Evolutionary conservation across 2,113 vertebrate genomes (phyloP).

Genomic region (Alexandromys fortis): DNA sequence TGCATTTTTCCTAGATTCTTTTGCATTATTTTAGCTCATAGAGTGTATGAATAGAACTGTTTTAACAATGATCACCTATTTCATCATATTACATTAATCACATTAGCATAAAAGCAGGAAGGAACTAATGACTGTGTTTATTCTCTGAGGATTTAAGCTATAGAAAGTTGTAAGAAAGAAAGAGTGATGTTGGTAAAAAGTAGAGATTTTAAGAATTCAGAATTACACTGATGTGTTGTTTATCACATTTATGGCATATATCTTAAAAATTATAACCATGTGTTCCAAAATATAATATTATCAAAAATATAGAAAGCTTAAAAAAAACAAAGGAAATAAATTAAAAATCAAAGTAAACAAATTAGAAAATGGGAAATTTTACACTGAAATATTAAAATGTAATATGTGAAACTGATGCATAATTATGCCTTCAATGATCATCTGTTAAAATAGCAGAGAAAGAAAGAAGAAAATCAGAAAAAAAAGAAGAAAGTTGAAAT

Average conservation of each 20-base stretch:
- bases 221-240: background rate
- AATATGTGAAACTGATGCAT: background rate
- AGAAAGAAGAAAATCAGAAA: background rate
- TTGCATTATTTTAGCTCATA: background rate
- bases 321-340: too few relatives aligned
- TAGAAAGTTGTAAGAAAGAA: background rate
- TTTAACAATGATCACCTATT: background rate
- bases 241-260: background rate
- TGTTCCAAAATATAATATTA: background rate
- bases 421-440: background rate
- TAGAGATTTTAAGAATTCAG: background rate
- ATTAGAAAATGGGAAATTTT: background rate
- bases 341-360: conserved; percentile 4
- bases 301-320: background rate
- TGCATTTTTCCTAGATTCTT: background rate
- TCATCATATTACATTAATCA: background rate
- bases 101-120: background rate
- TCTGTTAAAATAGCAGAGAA: background rate
- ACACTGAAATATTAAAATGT: background rate
- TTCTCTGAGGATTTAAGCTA: background rate
- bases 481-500: background rate
- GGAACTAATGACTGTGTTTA: background rate
- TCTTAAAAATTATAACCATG: background rate
- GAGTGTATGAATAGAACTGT: background rate
- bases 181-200: background rate